A percentile compares a stretch with the other conserved stretches of the same genome.
Conservation (phyloP, 2,797 vertebrate genomes). For the Enteromius radiatus region DNA sequence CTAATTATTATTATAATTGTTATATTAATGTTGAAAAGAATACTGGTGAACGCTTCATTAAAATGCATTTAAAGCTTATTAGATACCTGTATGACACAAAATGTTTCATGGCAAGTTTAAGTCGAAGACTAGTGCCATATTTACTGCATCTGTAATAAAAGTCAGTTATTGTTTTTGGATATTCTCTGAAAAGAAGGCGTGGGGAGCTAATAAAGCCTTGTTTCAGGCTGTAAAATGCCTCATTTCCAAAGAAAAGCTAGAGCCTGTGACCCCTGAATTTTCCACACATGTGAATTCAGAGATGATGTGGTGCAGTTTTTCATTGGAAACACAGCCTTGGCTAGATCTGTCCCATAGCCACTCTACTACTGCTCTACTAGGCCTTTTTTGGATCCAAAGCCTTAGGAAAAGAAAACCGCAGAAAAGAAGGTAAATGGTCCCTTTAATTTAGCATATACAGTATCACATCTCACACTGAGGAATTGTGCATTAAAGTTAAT, state of each 20-base stretch:
- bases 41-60: not conserved
- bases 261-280: slow-evolving; percentile 23
- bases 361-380: slow-evolving; percentile 7
- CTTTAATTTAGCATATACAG: slow-evolving; percentile 48
- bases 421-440: slow-evolving; percentile 29
- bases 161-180: slow-evolving; percentile 34
- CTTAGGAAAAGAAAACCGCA: slow-evolving; percentile 21
- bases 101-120: not conserved
- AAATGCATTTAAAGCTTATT: not conserved
- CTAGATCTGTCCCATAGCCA: not conserved
- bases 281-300: slow-evolving; percentile 29
- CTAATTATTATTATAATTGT: not conserved
- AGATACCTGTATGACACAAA: not conserved
- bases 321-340: slow-evolving; percentile 15
- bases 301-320: not conserved
- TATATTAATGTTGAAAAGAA: not conserved
- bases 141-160: slow-evolving; percentile 5
- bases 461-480: slow-evolving; percentile 43
- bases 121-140: not conserved
- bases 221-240: slow-evolving; percentile 43
- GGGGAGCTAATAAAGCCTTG: slow-evolving; percentile 13
- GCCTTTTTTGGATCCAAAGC: not conserved
- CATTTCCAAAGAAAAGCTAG: slow-evolving; percentile 44
- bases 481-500: slow-evolving; percentile 41
- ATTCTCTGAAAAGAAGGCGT: not conserved